Evolutionary conservation across 2,797 vertebrate genomes (phyloP).

Genomic region (Chelidonichthys spinosus): DNA sequence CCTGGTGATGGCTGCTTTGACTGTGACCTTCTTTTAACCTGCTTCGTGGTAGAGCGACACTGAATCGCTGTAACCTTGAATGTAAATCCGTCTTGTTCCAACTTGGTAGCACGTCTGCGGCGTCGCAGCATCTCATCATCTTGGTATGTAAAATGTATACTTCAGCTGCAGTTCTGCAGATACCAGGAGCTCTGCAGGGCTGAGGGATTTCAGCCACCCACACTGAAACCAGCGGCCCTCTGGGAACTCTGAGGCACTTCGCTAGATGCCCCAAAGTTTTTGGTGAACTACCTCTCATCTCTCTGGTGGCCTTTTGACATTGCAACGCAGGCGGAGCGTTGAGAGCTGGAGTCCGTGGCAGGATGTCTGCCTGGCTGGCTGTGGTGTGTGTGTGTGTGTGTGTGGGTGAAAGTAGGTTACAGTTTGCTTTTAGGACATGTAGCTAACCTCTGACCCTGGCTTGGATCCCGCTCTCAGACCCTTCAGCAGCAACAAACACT

Average conservation of each 20-base stretch:
- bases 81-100: not conserved
- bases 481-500: conserved; percentile 62
- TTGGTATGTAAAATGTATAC: conserved; percentile 6
- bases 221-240: conserved; percentile 40
- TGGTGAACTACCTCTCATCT: conserved; percentile 52
- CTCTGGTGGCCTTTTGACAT: conserved; percentile 77
- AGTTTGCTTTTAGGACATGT: conserved; percentile 84
- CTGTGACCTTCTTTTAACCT: not conserved
- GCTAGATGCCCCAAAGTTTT: conserved; percentile 68
- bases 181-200: conserved; percentile 21
- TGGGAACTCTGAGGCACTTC: conserved; percentile 42
- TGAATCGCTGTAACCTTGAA: not conserved
- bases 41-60: not conserved
- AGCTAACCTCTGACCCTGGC: conserved; percentile 79
- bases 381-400: conserved; percentile 29
- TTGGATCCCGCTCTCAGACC: conserved; percentile 72
- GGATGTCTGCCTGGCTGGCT: conserved; percentile 41
- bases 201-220: conserved; percentile 48
- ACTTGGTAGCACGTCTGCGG: not conserved
- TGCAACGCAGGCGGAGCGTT: conserved; percentile 43
- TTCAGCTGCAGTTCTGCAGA: conserved; percentile 24
- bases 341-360: conserved; percentile 32
- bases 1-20: no score
- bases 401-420: conserved; percentile 79
- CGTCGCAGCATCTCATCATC: not conserved